Evolutionary conservation across 2,797 vertebrate species (phyloP).

Genomic region (Anguilla anguilla): DNA sequence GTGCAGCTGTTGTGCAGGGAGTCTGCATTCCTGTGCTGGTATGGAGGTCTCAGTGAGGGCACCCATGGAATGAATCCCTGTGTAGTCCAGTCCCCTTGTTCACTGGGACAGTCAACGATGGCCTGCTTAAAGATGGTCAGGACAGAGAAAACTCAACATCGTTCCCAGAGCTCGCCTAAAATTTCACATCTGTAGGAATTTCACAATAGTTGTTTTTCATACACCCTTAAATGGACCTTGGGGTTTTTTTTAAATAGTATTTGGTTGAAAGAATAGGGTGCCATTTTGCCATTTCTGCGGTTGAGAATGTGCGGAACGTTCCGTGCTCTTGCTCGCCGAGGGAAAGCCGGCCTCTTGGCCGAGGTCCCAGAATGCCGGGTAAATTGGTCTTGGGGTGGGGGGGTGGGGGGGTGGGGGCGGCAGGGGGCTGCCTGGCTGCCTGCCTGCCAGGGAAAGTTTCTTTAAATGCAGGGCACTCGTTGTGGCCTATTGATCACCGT

Average conservation of each 20-base stretch:
- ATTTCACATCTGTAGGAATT: not conserved
- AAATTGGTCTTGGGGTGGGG: constrained; percentile 20
- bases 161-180: not conserved
- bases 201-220: not conserved
- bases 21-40: constrained; percentile 36
- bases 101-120: not conserved
- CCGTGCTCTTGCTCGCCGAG: not conserved
- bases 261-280: not conserved
- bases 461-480: constrained; percentile 53
- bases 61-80: constrained; percentile 31
- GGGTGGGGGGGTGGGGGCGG: constrained; percentile 12
- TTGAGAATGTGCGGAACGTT: constrained; percentile 45
- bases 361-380: constrained; percentile 20
- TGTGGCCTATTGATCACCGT: constrained; percentile 47
- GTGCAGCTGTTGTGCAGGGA: constrained; percentile 30
- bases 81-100: not conserved
- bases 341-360: not conserved
- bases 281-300: not conserved
- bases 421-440: no score
- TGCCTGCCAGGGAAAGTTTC: not conserved
- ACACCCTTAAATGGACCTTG: constrained; percentile 26
- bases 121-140: not conserved
- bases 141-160: not conserved
- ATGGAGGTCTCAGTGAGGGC: constrained; percentile 29
- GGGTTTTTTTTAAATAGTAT: not conserved